Evolutionary conservation across 2,888 invertebrate species (phyloP), one percentile per base, ranked within the genome.

Genomic region (Thelaira solivaga): DNA sequence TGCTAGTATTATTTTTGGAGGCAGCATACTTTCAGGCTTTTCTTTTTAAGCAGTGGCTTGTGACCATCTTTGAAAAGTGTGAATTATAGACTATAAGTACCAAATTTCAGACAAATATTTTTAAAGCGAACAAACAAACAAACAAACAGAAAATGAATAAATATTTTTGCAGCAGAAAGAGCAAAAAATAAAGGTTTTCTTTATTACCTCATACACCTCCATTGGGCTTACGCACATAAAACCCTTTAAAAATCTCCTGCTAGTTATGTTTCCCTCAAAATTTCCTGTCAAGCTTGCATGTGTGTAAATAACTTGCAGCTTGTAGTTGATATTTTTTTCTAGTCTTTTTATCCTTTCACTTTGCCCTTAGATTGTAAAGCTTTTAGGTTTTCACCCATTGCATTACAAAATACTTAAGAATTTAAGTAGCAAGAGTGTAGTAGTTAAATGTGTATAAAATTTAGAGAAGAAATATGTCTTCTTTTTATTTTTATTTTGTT

Each of bases 301-400:
- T 43, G 43, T 47, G 55, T 45, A 22, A 45, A 45, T 53, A 45
- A 45, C 47, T 57, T 41, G 1, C 13, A 43, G 34, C 43, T 74
- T 72, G 61, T 36, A 29, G 71, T 72, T 72, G 71, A 76, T 51
- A 72, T 64, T 69, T 64, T 26, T 69, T 29, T 34, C 11, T n/a
- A 20, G 13, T 61, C 22, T 39, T 45, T 34, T 34, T 4, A 5
- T 26, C 26, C 18, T 31, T 24, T 64, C 26, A 34, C 55, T 39
- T 29, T 8, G 8, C 34, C 26, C 43, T 73, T 61, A 22, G 51
- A 57, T 31, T 65, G 26, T 45, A 29, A 61, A 61, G 51, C 53
- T 67, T 61, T 62, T 34, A 22, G 41, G 16, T 5, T 69, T 69
- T 61, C 47, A 36, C 24, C 34, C 36, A 36, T 36, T 39, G 11